phyloP scores from a whole-genome alignment of 2,888 invertebrate species.

The Rhimphoctona megacephalus region DNA sequence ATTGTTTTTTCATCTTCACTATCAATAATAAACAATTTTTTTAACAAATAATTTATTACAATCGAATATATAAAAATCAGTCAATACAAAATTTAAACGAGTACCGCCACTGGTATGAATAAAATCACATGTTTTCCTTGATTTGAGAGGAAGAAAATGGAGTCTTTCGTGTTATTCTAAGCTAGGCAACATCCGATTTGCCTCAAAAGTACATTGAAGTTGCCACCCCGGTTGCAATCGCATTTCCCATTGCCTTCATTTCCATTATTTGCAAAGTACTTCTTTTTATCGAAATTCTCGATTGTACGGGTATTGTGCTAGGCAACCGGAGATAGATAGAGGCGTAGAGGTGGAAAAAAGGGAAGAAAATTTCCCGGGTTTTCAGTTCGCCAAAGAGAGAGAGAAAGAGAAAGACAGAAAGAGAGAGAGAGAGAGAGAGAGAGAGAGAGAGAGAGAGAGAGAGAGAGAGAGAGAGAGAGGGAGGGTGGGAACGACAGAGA shows the following conservation, averaged over 20 bases:
- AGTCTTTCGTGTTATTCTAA: conserved; percentile 38
- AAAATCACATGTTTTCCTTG: not conserved
- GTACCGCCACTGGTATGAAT: not conserved
- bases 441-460: conserved; percentile 23
- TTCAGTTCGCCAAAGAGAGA: conserved; percentile 19
- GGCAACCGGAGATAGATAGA: conserved; percentile 29
- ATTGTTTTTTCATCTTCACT: not conserved
- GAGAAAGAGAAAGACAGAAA: not conserved
- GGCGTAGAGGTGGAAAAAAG: conserved; percentile 14
- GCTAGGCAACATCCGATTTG: conserved; percentile 31
- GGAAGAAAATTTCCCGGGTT: not conserved
- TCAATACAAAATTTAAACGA: not conserved
- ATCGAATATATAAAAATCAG: not conserved
- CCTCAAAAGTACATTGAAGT: conserved; percentile 27
- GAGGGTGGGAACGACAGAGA: not conserved
- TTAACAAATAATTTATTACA: not conserved
- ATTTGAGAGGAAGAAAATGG: not conserved
- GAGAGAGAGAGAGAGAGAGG: not conserved
- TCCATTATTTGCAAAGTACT: conserved; percentile 37
- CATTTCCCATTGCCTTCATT: conserved; percentile 39
- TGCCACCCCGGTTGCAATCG: conserved; percentile 7
- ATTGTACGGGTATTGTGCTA: conserved; percentile 41
- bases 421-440: conserved; percentile 3
- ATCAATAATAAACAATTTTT: not conserved
- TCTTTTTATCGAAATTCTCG: conserved; percentile 50